Conservation (phyloP, 1,140 invertebrate species). For the Lanistes nyassanus region DNA sequence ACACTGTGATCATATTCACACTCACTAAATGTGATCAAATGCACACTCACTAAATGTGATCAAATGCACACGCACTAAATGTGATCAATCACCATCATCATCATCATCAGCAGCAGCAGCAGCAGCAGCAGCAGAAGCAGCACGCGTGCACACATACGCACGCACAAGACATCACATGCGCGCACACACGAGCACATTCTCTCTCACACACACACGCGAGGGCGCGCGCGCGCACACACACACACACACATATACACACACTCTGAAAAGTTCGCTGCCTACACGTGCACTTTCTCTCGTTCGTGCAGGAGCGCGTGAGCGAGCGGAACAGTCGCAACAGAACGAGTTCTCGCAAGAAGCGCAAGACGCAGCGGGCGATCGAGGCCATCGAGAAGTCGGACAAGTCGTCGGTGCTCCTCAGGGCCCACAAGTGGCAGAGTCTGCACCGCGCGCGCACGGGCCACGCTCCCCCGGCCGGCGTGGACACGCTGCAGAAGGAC, state of each 20-base stretch:
- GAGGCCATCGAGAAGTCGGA: constrained; percentile 44
- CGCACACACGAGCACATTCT: too few relatives aligned
- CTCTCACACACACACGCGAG: too few relatives aligned
- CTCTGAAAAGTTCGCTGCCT: not conserved
- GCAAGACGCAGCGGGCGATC: constrained; percentile 45
- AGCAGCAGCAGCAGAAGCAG: too few relatives aligned
- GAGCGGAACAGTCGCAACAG: constrained; percentile 19
- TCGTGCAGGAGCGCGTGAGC: constrained; percentile 2
- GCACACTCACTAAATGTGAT: too few relatives aligned
- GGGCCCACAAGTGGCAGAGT: constrained; percentile 53
- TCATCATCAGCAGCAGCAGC: too few relatives aligned
- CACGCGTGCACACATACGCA: too few relatives aligned
- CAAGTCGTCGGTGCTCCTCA: constrained; percentile 45
- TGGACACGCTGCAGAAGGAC: constrained; percentile 34
- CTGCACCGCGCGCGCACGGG: constrained; percentile 24
- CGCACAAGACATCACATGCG: too few relatives aligned
- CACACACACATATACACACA: not conserved
- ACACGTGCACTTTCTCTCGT: not conserved
- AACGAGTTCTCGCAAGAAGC: constrained; percentile 42
- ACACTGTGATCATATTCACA: too few relatives aligned
- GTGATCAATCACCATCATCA: too few relatives aligned
- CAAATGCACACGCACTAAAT: too few relatives aligned
- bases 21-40: too few relatives aligned
- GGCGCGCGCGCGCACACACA: not conserved
- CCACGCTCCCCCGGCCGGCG: not conserved